Base-by-base conservation (phyloP, 2,113 vertebrate genomes). In the Vicugna pacos region DNA sequence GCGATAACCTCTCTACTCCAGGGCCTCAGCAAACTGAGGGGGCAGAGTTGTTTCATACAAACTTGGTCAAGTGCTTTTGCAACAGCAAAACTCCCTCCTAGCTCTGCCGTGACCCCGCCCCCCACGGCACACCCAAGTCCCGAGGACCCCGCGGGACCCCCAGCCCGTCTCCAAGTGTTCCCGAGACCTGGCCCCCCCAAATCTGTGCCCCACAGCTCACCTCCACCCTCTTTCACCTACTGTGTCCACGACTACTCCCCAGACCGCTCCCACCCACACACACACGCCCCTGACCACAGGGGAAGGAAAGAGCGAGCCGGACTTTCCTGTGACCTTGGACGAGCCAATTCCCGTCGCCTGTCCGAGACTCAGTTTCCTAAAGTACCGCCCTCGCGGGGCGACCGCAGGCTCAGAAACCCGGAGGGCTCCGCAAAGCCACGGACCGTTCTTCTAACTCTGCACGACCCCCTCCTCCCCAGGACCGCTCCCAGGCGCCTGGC, bases 51-150 rank as follows among this genome's bases (percentile, higher is more conserved):
- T 79, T 89, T 32, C 92, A 70, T 9, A 67, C 95, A 96, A 97
- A 97, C 94, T 98, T 88, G 85, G 89, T 46, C 95, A 81, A 94
- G 85, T 12, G 65, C 89, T 94, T 58, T 69, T 32, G 82, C 85
- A 12, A 19, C 46, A 32, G 67, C 42, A 50, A n/a, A 85, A 77
- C 96, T 91, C 90, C 8, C 70, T 85, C 28, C 80, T 38, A 22
- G 73, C 56, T 82, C 52, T 19, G 80, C 69, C 9, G 16, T 0
- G 89, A 84, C 26, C 69, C 88, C 91, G 65, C 76, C 70, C 46
- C 30, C 77, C 64, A 5, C 0, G 32, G 79, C 79, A 48, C 75
- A 5, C 9, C 30, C 65, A 48, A 64, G 94, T 52, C 30, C 58
- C 13, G 10, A 30, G 79, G 86, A 72, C 72, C 50, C 81, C 14